Conservation (phyloP, 1,140 invertebrate genomes). For the Drosophila quadrilineata region DNA sequence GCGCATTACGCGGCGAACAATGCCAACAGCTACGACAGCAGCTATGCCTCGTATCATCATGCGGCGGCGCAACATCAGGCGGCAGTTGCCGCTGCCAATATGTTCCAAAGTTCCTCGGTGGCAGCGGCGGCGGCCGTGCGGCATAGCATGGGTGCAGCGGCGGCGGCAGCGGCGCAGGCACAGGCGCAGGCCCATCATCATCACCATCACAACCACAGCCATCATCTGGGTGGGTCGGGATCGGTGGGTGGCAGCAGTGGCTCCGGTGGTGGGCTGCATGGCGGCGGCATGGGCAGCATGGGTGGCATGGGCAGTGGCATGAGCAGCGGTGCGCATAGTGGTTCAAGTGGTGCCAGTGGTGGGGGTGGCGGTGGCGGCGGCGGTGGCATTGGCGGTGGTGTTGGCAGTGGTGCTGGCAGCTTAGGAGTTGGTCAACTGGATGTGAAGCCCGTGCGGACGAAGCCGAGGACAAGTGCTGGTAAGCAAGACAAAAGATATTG, state of each 20-base stretch:
- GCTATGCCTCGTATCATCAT: constrained; percentile 76
- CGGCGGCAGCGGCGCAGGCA: constrained; percentile 61
- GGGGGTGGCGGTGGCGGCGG: constrained; percentile 25
- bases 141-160: constrained; percentile 68
- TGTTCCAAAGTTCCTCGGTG: constrained; percentile 79
- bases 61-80: constrained; percentile 73
- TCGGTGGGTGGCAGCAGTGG: constrained; percentile 28
- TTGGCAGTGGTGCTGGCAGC: constrained; percentile 17
- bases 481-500: constrained; percentile 81
- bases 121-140: constrained; percentile 71
- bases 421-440: constrained; percentile 35
- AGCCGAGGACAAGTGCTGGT: constrained; percentile 81
- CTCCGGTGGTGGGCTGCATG: constrained; percentile 27
- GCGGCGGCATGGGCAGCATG: constrained; percentile 12
- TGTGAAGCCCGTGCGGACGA: constrained; percentile 79
- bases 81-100: constrained; percentile 69
- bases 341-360: constrained; percentile 10
- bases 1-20: constrained; percentile 67
- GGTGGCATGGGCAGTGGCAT: constrained; percentile 28
- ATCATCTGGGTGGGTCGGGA: constrained; percentile 32
- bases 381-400: constrained; percentile 28
- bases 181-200: constrained; percentile 73
- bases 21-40: constrained; percentile 56
- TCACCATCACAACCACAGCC: constrained; percentile 57
- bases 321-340: constrained; percentile 36